Base-by-base conservation (phyloP, 2,888 invertebrate genomes). In the Fissipunctia ypsillon region DNA sequence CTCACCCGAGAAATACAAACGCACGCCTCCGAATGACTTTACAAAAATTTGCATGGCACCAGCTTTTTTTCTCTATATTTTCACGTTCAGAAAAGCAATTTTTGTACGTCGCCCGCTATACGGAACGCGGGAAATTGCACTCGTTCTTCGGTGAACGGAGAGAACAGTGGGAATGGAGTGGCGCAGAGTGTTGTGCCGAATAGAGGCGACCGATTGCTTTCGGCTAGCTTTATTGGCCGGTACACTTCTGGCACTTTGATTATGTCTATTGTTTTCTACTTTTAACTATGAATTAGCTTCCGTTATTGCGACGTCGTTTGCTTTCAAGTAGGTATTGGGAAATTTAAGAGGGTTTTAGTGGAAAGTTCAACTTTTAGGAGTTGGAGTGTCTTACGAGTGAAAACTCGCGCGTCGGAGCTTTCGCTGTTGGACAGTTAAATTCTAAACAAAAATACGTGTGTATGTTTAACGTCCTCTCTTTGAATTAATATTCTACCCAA, bases 11-110 rank as follows among this genome's bases (percentile, higher is more conserved):
- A 95, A 95, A 96, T 96, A 95, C 96, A 96, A 95, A 95, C 95
- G 95, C 93, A 95, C 95, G 95, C 93, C 95, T 94, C 88, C 94
- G 94, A 95, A 95, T 95, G 96, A 95, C 96, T 96, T 94, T 95
- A 95, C 95, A 95, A 94, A 96, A 96, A 95, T 96, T 96, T 96
- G 95, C 96, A 95, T 96, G 91, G 91, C 91, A 90, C 90, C 87
- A 87, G 86, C 81, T 93, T 94, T 94, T 93, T 93, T 94, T 93
- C 89, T 94, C 90, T 93, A 92, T 94, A 94, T 95, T 94, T 94
- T 92, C 91, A 92, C 93, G 92, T 93, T 93, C 91, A 93, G 95
- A 93, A 96, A 96, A 96, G 95, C 96, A 96, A 95, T 96, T 96
- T 96, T 96, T 94, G 95, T 94, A 94, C 94, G 94, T 94, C 94